phyloP scores from a whole-genome alignment of 2,888 invertebrate genomes.

The Bombyx huttoni region DNA sequence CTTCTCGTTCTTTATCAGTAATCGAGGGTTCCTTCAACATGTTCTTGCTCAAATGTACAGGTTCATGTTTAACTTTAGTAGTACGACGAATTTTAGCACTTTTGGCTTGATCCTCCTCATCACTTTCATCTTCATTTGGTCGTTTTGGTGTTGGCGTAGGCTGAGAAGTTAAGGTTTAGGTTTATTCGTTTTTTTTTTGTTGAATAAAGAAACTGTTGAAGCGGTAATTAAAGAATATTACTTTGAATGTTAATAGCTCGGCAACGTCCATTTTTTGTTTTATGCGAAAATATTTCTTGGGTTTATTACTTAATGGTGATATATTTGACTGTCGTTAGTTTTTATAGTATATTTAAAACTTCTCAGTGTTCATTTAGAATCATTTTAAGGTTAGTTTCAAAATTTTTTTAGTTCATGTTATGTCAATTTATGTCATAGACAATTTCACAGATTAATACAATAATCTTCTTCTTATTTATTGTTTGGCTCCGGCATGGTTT shows the following conservation, averaged over 20 bases:
- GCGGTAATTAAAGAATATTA: slow-evolving; percentile 13
- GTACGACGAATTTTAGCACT: slow-evolving; percentile 75
- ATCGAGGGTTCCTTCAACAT: slow-evolving; percentile 75
- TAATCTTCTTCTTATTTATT: too few relatives aligned
- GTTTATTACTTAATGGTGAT: too few relatives aligned
- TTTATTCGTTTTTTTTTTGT: background rate
- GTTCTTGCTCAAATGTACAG: slow-evolving; percentile 47
- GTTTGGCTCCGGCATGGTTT: too few relatives aligned
- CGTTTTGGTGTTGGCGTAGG: slow-evolving; percentile 88
- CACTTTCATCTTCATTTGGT: slow-evolving; percentile 76
- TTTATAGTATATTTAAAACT: too few relatives aligned
- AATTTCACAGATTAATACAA: too few relatives aligned
- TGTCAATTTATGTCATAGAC: too few relatives aligned
- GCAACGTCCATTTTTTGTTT: slow-evolving; percentile 54
- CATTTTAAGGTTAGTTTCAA: too few relatives aligned
- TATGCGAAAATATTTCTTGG: background rate
- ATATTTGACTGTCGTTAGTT: too few relatives aligned
- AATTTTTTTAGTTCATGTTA: too few relatives aligned
- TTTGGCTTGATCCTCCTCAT: slow-evolving; percentile 76
- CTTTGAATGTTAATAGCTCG: slow-evolving; percentile 65
- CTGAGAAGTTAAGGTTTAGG: slow-evolving; percentile 43
- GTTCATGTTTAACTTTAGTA: slow-evolving; percentile 62
- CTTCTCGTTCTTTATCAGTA: slow-evolving; percentile 81
- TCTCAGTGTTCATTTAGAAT: too few relatives aligned
- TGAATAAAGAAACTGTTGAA: too few relatives aligned